These are phyloP conservation scores for Acanthopleura granulata DNA, from an alignment of 2,888 invertebrate species.

Conservation along the genomic window DNA sequence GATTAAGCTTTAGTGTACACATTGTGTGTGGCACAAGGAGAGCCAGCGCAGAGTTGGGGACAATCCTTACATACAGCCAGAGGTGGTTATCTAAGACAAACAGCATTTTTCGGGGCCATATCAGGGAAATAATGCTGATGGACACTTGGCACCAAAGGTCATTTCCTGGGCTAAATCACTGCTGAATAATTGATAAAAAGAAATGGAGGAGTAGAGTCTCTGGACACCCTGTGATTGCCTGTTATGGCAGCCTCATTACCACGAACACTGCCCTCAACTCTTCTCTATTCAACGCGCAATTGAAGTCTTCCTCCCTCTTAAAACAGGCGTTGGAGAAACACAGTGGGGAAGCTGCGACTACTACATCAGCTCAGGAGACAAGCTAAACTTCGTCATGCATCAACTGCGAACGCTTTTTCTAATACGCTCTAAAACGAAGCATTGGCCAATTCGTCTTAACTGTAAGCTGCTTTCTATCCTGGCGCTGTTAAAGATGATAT, in stretches of 20 bases:
- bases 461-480: not conserved
- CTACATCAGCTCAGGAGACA: too few species aligned
- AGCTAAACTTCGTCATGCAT: not conserved
- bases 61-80: not conserved
- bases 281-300: not conserved
- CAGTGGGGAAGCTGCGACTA: too few species aligned
- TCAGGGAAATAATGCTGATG: constrained; percentile 1
- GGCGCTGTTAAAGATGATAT: not conserved
- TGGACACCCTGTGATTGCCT: not conserved
- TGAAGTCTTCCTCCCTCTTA: too few species aligned
- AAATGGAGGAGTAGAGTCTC: constrained; percentile 4
- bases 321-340: too few species aligned
- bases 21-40: too few species aligned
- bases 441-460: not conserved
- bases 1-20: too few species aligned
- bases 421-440: not conserved
- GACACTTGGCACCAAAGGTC: constrained; percentile 12
- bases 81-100: constrained; percentile 2
- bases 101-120: not conserved
- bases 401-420: not conserved
- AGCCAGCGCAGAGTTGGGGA: too few species aligned
- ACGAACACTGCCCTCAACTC: not conserved
- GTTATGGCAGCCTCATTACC: constrained; percentile 8
- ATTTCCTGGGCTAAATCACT: constrained; percentile 15
- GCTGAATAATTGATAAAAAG: constrained; percentile 16